phyloP scores from a whole-genome alignment of 2,888 invertebrate species.

The Nezara viridula region DNA sequence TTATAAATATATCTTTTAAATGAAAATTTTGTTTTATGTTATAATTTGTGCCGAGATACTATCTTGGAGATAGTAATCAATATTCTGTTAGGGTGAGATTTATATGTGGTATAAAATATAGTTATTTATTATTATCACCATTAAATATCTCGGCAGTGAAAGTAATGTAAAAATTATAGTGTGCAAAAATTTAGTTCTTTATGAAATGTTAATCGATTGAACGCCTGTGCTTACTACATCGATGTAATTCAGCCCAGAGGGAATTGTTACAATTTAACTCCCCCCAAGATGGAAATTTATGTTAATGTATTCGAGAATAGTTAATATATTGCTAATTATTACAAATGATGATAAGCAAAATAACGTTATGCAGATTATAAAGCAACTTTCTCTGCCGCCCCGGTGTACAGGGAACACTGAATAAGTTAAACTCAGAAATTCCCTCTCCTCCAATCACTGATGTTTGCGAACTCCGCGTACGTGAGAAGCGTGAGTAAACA shows the following conservation, averaged over 20 bases:
- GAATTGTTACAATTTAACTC: neutral
- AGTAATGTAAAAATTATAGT: too few species aligned
- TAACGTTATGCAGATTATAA: constrained; percentile 21
- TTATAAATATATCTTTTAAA: too few species aligned
- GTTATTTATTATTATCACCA: too few species aligned
- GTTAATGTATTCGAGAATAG: constrained; percentile 22
- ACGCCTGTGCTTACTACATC: neutral
- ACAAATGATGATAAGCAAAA: constrained; percentile 24
- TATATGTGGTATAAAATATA: too few species aligned
- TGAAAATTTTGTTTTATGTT: too few species aligned
- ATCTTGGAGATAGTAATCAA: too few species aligned
- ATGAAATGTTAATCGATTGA: neutral
- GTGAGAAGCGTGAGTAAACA: neutral
- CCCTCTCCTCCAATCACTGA: neutral
- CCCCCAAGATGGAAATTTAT: neutral
- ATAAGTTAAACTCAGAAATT: constrained; percentile 12
- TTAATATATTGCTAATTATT: constrained; percentile 42
- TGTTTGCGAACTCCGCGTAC: neutral
- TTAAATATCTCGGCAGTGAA: too few species aligned
- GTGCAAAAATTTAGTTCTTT: too few species aligned
- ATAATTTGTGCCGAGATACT: too few species aligned
- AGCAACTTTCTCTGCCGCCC: constrained; percentile 1
- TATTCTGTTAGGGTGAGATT: too few species aligned
- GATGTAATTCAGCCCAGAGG: neutral
- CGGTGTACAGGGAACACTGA: neutral